Evolutionary conservation across 2,888 invertebrate genomes (phyloP).

Genomic region (Xestia rhomboidea): DNA sequence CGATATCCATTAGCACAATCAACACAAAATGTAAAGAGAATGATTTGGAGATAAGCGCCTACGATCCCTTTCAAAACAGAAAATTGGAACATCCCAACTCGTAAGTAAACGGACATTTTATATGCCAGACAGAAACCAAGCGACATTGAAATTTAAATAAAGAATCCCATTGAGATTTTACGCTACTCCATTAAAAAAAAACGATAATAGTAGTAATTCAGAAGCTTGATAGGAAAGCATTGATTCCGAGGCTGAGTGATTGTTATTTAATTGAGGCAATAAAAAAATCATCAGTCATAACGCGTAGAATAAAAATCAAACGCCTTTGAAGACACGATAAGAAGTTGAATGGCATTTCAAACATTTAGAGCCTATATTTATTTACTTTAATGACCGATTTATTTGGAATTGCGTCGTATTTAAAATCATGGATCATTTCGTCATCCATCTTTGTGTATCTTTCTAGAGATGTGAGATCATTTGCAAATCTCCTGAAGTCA

Average conservation of each 20-base stretch:
- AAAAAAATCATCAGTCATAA: slow-evolving; percentile 43
- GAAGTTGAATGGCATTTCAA: slow-evolving; percentile 16
- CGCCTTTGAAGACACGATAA: slow-evolving; percentile 23
- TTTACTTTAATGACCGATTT: background rate
- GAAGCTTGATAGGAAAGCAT: slow-evolving; percentile 28
- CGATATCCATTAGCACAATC: slow-evolving; percentile 86
- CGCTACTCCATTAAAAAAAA: slow-evolving; percentile 31
- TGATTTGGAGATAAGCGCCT: slow-evolving; percentile 78
- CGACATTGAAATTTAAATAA: slow-evolving; percentile 26
- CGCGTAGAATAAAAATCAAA: slow-evolving; percentile 28
- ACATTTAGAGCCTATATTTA: slow-evolving; percentile 16
- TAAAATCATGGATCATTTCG: background rate
- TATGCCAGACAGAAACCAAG: slow-evolving; percentile 17
- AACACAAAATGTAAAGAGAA: slow-evolving; percentile 86
- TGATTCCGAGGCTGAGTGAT: slow-evolving; percentile 46
- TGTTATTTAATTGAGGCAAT: slow-evolving; percentile 29
- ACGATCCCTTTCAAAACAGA: slow-evolving; percentile 86
- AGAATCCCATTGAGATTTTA: slow-evolving; percentile 34
- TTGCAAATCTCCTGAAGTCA: slow-evolving; percentile 98
- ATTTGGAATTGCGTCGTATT: background rate
- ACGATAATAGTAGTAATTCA: slow-evolving; percentile 15
- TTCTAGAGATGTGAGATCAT: slow-evolving; percentile 94
- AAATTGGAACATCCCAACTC: slow-evolving; percentile 88
- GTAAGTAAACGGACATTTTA: slow-evolving; percentile 78
- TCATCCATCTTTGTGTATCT: slow-evolving; percentile 8